A percentile compares a stretch with the other conserved stretches of the same genome.
Evolutionary conservation across 2,797 vertebrate genomes (phyloP).

Genomic region (Pantherophis alleghaniensis): DNA sequence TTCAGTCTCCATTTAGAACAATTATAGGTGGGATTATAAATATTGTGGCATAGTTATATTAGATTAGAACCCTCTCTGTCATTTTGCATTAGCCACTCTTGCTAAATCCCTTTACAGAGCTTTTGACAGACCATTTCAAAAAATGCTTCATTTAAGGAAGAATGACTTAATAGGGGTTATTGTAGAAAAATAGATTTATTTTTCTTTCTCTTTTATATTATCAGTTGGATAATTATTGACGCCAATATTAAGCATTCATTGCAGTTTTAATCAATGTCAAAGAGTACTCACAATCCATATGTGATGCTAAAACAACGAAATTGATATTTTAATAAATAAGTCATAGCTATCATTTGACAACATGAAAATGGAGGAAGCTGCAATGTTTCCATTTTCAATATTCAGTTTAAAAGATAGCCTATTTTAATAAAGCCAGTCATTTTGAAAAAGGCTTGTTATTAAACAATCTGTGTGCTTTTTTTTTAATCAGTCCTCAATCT

Average conservation of each 20-base stretch:
- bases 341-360: background rate
- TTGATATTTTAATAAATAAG: background rate
- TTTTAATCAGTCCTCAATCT: background rate
- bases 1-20: background rate
- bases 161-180: background rate
- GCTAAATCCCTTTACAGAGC: background rate
- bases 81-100: background rate
- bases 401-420: background rate
- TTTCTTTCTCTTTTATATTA: background rate
- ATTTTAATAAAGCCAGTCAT: background rate
- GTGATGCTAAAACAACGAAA: background rate
- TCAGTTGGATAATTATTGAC: background rate
- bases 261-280: background rate
- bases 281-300: background rate
- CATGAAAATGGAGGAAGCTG: accelerated
- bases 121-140: background rate
- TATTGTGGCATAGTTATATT: background rate
- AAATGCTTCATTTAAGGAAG: background rate
- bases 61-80: background rate
- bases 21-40: background rate
- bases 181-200: background rate
- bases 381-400: background rate
- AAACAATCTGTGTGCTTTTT: background rate
- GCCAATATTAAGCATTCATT: background rate
- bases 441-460: background rate